These are phyloP conservation scores for Microplitis manilae DNA, from an alignment of 2,888 invertebrate genomes.

Conservation along the genomic window DNA sequence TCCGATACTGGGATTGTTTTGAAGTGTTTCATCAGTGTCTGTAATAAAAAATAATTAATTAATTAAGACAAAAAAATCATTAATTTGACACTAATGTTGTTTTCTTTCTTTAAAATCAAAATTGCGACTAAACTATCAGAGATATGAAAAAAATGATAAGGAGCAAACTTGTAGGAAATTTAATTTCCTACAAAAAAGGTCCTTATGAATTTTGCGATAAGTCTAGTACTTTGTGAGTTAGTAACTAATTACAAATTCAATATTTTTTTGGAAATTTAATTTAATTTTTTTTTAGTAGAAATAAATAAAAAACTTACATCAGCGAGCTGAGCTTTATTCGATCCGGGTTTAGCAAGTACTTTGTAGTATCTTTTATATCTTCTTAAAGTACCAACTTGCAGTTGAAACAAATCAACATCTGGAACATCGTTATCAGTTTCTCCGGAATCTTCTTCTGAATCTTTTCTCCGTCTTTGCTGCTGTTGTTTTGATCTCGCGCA, in stretches of 20 bases:
- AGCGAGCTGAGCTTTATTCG: constrained; percentile 95
- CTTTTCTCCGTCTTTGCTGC: constrained; percentile 80
- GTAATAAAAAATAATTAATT: constrained; percentile 68
- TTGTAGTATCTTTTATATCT: constrained; percentile 96
- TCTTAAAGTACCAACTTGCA: constrained; percentile 94
- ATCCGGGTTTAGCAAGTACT: constrained; percentile 89
- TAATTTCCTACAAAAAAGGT: background rate
- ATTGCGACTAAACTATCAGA: background rate
- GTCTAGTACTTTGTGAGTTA: too few species aligned
- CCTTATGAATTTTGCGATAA: background rate
- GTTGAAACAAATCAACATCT: constrained; percentile 93
- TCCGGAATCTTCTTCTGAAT: constrained; percentile 95
- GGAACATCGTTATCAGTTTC: constrained; percentile 93
- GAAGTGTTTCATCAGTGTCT: constrained; percentile 96
- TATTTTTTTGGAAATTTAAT: background rate
- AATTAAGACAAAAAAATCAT: constrained; percentile 44
- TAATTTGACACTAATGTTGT: background rate
- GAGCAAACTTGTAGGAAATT: too few species aligned
- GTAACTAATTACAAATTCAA: background rate
- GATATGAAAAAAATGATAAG: too few species aligned
- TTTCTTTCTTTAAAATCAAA: background rate
- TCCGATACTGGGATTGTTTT: constrained; percentile 95
- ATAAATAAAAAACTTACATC: constrained; percentile 80
- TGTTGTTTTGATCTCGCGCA: constrained; percentile 91
- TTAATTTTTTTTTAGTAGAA: constrained; percentile 15